Percentiles rank a stretch among this genome's conserved stretches.
Conservation (phyloP, 2,113 vertebrate genomes). For the Hypocryptadius cinnamomeus region DNA sequence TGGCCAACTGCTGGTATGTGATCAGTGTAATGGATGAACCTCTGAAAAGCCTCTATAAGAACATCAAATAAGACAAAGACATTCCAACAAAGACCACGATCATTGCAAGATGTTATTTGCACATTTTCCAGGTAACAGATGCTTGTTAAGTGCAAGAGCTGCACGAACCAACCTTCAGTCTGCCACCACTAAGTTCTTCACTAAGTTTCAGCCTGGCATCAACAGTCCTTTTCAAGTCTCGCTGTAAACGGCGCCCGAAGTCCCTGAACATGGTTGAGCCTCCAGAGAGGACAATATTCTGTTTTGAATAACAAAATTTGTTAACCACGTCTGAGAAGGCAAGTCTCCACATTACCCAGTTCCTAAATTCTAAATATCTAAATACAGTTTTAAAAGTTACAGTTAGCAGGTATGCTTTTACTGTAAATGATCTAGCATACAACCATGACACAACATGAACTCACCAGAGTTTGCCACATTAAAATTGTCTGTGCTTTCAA, state of each 20-base stretch:
- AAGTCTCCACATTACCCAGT: not conserved
- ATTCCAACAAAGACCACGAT: not conserved
- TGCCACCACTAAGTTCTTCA: constrained; percentile 94
- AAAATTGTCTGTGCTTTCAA: not conserved
- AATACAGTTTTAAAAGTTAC: not conserved
- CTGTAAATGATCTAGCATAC: not conserved
- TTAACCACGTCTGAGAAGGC: not conserved
- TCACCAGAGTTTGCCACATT: not conserved
- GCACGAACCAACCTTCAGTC: constrained; percentile 82
- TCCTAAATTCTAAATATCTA: not conserved
- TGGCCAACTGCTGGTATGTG: not conserved
- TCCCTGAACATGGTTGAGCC: constrained; percentile 99
- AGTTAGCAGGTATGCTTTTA: not conserved
- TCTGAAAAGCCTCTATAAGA: not conserved
- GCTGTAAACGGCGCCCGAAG: constrained; percentile 92
- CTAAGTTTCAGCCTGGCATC: constrained; percentile 96
- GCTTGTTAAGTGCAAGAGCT: not conserved
- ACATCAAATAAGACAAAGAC: not conserved
- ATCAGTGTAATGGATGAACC: accelerated
- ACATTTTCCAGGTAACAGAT: not conserved
- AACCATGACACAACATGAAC: not conserved
- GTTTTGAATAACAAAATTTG: not conserved
- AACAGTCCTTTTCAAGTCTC: constrained; percentile 95
- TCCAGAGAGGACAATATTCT: constrained; percentile 94
- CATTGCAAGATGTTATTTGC: not conserved